phyloP scores from a whole-genome alignment of 2,888 invertebrate species.

The Adineta ricciae region DNA sequence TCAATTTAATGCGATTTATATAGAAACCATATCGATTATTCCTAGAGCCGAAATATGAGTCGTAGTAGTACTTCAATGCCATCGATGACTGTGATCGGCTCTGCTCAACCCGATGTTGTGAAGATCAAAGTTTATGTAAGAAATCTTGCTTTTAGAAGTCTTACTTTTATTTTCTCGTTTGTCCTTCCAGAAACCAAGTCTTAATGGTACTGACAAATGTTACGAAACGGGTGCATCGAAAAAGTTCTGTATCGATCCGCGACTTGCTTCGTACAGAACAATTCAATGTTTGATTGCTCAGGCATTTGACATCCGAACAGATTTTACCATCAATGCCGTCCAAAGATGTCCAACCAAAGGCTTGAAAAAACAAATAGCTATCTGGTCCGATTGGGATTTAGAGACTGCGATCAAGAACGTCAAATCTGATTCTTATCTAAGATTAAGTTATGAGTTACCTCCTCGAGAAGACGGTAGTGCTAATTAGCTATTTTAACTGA shows the following conservation, averaged over 20 bases:
- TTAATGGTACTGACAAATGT: background rate
- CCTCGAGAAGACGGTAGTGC: background rate
- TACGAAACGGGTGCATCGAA: conserved; percentile 49
- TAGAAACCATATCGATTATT: no score
- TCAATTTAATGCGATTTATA: background rate
- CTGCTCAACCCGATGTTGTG: background rate
- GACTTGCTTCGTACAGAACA: conserved; percentile 84
- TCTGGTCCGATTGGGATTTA: conserved; percentile 73
- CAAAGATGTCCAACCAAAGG: background rate
- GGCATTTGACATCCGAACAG: conserved; percentile 81
- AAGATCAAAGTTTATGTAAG: background rate
- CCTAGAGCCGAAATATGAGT: background rate
- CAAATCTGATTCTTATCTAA: background rate
- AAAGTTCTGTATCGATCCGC: conserved; percentile 89
- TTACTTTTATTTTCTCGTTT: no score
- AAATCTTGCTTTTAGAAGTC: background rate
- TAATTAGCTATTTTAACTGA: background rate
- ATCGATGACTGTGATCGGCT: background rate
- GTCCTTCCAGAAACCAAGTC: background rate
- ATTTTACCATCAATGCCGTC: conserved; percentile 6
- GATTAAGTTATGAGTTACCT: background rate
- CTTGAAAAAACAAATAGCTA: background rate
- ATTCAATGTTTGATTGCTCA: conserved; percentile 79
- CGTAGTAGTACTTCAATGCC: background rate
- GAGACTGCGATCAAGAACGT: conserved; percentile 79